Base-by-base conservation (phyloP, 2,888 invertebrate genomes). In the Thereva nobilitata region DNA sequence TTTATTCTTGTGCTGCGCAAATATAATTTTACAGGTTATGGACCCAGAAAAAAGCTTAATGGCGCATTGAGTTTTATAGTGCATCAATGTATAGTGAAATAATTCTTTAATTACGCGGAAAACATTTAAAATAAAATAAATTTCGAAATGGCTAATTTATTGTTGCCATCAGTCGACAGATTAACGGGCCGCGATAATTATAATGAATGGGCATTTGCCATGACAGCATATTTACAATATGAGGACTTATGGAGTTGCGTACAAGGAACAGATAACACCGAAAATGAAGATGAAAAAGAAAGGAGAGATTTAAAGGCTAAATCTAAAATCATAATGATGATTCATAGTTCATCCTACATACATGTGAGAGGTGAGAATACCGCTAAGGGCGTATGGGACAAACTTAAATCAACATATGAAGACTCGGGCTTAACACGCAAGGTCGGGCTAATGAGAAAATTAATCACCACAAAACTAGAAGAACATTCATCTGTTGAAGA, bases 341-440 rank as follows among this genome's bases (percentile, higher is more conserved):
- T 68, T 47, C 67, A 70, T 5, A 72, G 75, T 34, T 72, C 73
- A 3, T 59, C 71, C 59, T 74, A 73, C 64, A 68, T 73, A 4
- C 73, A 76, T 57, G 71, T 76, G 9, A 71, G 73, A 63, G 59
- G 69, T 23, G 70, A 72, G 8, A 64, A 47, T 5, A 70, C 70
- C 2, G 72, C 74, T 4, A 74, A 73, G 65, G 72, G 73, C 40
- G 70, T 68, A 7, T 77, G 75, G 75, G 68, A 73, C 3, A 73
- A 70, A 10, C 63, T 75, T 5, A 42, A 69, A 64, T 64, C 42
- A 6, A 70, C 72, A 1, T 76, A 75, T 66, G 71, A 76, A 52
- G 76, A 77, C 59, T 55, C 41, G n/a, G 76, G 75, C 23, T 67
- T 76, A 5, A 73, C 74, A 3, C 65, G 76, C 44, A 73, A 71